These are phyloP conservation scores for Falco novaeseelandiae DNA, from an alignment of 2,797 vertebrate genomes.

Conservation along the genomic window DNA sequence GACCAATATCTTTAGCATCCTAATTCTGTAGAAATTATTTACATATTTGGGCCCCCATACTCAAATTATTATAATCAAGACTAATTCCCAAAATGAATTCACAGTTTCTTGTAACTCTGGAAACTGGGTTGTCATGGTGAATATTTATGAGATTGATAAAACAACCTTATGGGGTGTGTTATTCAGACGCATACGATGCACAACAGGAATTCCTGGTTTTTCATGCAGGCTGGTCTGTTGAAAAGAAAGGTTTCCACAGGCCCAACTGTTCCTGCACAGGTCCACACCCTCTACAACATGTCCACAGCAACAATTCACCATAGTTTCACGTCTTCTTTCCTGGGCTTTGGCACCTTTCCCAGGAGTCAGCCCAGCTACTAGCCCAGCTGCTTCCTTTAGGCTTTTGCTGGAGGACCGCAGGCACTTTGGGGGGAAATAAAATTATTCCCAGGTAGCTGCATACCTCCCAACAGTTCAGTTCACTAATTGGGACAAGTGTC, in stretches of 20 bases:
- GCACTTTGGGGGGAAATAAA: neutral
- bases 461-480: neutral
- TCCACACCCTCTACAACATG: neutral
- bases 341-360: slow-evolving; percentile 11
- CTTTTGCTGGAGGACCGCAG: neutral
- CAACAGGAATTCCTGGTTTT: neutral
- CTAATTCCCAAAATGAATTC: neutral
- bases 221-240: neutral
- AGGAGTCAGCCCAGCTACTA: neutral
- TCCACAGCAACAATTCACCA: slow-evolving; percentile 64
- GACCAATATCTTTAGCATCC: neutral
- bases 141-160: neutral
- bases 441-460: neutral
- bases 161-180: neutral
- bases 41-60: neutral
- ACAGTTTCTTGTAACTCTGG: neutral
- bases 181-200: neutral
- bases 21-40: neutral
- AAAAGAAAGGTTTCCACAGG: neutral
- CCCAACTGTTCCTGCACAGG: neutral
- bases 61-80: neutral
- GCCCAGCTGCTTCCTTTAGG: neutral
- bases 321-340: slow-evolving; percentile 49
- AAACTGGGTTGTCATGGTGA: slow-evolving; percentile 46
- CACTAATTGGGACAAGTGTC: rapidly evolving